Percentiles rank a stretch among this genome's conserved stretches.
Evolutionary conservation across 1,140 invertebrate species (phyloP).

Genomic region (Trachymyrmex septentrionalis): DNA sequence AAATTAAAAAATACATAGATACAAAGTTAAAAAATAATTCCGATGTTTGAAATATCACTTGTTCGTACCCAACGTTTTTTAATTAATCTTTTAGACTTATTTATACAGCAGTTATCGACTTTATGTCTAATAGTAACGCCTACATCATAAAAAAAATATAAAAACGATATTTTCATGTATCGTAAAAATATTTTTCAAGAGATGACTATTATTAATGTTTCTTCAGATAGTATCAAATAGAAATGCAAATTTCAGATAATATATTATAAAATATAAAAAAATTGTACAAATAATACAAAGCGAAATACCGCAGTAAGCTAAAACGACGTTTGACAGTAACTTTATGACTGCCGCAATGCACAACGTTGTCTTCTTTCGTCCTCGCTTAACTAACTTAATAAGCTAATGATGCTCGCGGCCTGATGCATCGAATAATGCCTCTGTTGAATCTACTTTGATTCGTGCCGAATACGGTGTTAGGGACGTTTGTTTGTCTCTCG

Average conservation of each 20-base stretch:
- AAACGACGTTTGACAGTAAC: slow-evolving; percentile 40
- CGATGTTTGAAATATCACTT: neutral
- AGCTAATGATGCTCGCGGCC: slow-evolving; percentile 65
- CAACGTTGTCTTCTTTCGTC: slow-evolving; percentile 68
- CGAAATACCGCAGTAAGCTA: neutral
- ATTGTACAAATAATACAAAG: neutral
- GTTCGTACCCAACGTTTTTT: neutral
- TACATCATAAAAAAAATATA: neutral
- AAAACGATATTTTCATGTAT: neutral
- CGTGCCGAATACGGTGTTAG: slow-evolving; percentile 4
- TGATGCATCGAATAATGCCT: slow-evolving; percentile 55
- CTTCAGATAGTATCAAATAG: neutral
- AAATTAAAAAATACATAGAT: neutral
- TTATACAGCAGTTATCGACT: neutral
- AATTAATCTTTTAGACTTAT: slow-evolving; percentile 25
- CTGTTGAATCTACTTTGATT: slow-evolving; percentile 60
- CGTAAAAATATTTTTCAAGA: neutral
- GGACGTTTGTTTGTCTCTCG: slow-evolving; percentile 42
- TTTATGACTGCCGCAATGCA: slow-evolving; percentile 41
- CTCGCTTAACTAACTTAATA: slow-evolving; percentile 74
- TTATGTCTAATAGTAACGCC: neutral
- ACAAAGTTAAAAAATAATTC: slow-evolving; percentile 14
- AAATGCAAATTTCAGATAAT: slow-evolving; percentile 3
- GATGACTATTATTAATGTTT: neutral
- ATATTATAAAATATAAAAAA: too few species aligned